Evolutionary conservation across 2,888 invertebrate species (phyloP).

Genomic region (Pandemis corylana): DNA sequence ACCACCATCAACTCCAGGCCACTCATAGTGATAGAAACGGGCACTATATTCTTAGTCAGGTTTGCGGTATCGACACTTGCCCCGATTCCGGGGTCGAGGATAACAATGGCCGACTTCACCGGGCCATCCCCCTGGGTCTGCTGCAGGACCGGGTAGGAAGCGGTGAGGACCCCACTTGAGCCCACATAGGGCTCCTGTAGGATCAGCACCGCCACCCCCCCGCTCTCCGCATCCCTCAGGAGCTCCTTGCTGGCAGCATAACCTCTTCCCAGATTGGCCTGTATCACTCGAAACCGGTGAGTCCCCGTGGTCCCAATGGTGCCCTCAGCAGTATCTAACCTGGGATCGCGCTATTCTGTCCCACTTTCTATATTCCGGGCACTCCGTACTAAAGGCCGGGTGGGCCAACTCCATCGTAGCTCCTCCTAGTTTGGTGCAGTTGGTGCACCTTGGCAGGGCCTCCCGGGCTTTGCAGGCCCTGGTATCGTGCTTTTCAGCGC

Average conservation of each 20-base stretch:
- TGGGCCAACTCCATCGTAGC: rapidly evolving
- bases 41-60: not conserved
- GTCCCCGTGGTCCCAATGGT: slow-evolving; percentile 12
- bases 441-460: not conserved
- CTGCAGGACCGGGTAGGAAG: not conserved
- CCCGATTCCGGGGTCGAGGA: not conserved
- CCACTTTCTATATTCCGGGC: slow-evolving; percentile 5
- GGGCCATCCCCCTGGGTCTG: not conserved
- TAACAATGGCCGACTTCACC: slow-evolving; percentile 12
- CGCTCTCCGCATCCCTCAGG: not conserved
- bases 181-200: slow-evolving; percentile 32
- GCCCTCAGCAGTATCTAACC: slow-evolving; percentile 28
- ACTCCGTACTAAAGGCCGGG: not conserved
- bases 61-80: not conserved
- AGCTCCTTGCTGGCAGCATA: slow-evolving; percentile 11
- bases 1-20: not conserved
- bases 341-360: not conserved
- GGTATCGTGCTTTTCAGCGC: not conserved
- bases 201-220: not conserved
- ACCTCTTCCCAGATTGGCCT: slow-evolving; percentile 4
- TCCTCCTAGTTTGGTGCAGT: not conserved
- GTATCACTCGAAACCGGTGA: not conserved
- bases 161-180: not conserved
- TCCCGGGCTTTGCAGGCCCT: not conserved
- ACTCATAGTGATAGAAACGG: not conserved